Percentiles rank a stretch among this genome's conserved stretches.
These are phyloP conservation scores for Cephus nigrinus DNA, from an alignment of 2,888 invertebrate genomes.

Conservation along the genomic window DNA sequence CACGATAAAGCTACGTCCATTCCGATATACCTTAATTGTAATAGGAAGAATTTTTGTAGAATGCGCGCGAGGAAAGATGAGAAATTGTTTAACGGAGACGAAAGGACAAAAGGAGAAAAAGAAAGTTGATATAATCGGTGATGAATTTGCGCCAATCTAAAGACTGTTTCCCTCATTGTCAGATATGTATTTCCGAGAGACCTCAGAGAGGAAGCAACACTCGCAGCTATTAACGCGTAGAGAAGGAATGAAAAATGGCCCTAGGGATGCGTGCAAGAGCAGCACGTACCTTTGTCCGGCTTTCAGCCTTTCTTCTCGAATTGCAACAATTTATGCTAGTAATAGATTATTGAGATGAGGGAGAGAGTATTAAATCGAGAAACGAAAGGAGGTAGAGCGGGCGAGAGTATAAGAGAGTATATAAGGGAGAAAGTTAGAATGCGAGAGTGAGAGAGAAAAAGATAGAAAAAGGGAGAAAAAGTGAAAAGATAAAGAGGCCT, in stretches of 20 bases:
- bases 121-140: conserved; percentile 16
- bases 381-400: conserved; percentile 22
- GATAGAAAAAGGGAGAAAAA: not conserved
- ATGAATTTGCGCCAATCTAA: conserved; percentile 3
- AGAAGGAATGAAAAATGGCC: no score
- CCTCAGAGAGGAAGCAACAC: conserved; percentile 28
- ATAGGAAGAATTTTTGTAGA: conserved; percentile 3
- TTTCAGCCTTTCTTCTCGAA: no score
- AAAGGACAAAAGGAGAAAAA: conserved; percentile 25
- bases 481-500: not conserved
- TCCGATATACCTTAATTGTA: conserved; percentile 24
- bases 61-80: not conserved
- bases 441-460: conserved; percentile 8
- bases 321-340: not conserved
- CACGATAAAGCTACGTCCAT: conserved; percentile 40
- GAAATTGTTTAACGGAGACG: conserved; percentile 14
- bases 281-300: no score
- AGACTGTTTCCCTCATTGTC: conserved; percentile 25
- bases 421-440: conserved; percentile 23
- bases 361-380: conserved; percentile 21
- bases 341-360: conserved; percentile 11
- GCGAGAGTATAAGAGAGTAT: conserved; percentile 23
- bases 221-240: conserved; percentile 2
- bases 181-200: conserved; percentile 10
- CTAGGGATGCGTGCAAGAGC: no score